phyloP scores from a whole-genome alignment of 2,113 vertebrate genomes.

The Megaleporinus macrocephalus region DNA sequence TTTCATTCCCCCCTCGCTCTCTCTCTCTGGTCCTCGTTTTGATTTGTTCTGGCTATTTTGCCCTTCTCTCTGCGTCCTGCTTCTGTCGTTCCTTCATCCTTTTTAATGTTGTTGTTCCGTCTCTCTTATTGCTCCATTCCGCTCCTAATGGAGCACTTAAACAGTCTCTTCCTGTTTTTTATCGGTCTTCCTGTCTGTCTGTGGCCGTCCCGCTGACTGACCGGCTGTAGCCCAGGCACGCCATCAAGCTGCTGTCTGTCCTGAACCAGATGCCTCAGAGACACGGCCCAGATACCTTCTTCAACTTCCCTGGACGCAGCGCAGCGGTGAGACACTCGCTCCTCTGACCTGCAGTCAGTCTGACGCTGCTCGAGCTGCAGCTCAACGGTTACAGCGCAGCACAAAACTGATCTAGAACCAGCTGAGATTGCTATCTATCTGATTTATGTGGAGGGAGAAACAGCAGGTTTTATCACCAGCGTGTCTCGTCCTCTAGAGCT shows the following conservation, averaged over 20 bases:
- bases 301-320: conserved; percentile 99
- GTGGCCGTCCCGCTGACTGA: background rate
- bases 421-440: no score
- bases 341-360: background rate
- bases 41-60: background rate
- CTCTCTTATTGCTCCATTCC: background rate
- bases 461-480: no score
- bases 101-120: background rate
- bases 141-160: background rate
- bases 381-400: no score
- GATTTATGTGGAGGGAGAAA: no score
- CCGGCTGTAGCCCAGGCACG: conserved; percentile 90
- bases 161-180: background rate
- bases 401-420: no score
- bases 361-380: no score
- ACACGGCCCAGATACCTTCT: conserved; percentile 99
- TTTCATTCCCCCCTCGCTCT: background rate
- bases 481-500: no score
- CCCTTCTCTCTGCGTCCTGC: background rate
- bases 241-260: conserved; percentile 96
- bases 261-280: conserved; percentile 99
- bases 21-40: background rate
- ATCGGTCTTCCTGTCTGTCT: background rate
- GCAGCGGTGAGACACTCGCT: conserved; percentile 88
- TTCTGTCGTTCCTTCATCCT: background rate